Conservation (phyloP, 2,888 invertebrate genomes). For the Pseudeuparius sepicola region DNA sequence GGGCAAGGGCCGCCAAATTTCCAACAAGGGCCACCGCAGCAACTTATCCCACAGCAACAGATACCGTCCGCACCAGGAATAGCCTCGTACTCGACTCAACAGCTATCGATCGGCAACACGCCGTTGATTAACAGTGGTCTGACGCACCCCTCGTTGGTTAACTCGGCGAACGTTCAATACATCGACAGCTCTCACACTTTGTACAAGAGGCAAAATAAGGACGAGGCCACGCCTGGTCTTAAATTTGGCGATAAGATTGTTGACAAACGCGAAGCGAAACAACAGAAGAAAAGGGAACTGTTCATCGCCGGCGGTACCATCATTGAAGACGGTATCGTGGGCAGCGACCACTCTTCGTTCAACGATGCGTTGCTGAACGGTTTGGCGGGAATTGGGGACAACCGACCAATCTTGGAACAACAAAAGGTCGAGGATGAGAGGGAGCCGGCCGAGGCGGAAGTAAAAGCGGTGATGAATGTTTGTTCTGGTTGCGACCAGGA, state of each 20-base stretch:
- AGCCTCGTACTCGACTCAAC: constrained; percentile 8
- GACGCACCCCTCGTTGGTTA: constrained; percentile 32
- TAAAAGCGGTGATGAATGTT: constrained; percentile 66
- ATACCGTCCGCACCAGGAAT: neutral
- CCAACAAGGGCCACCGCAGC: constrained; percentile 18
- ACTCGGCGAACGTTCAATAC: constrained; percentile 53
- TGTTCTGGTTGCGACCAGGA: constrained; percentile 67
- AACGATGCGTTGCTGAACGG: constrained; percentile 52
- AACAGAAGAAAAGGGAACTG: constrained; percentile 51
- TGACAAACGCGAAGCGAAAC: constrained; percentile 21
- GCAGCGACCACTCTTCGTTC: constrained; percentile 38
- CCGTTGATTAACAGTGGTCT: constrained; percentile 1
- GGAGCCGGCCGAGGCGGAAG: constrained; percentile 77
- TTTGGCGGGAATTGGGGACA: constrained; percentile 60
- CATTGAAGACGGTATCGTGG: constrained; percentile 43
- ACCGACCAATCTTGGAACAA: constrained; percentile 46
- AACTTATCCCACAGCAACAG: constrained; percentile 5
- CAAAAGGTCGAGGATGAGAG: constrained; percentile 61
- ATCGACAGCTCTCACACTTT: constrained; percentile 47
- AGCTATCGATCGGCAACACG: constrained; percentile 7
- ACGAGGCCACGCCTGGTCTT: constrained; percentile 7
- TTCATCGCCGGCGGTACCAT: constrained; percentile 58
- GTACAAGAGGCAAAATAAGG: constrained; percentile 39
- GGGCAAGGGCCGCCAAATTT: constrained; percentile 20
- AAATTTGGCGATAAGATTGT: constrained; percentile 24